Percentiles rank a stretch among this genome's conserved stretches.
These are phyloP conservation scores for Lymantria monacha DNA, from an alignment of 2,888 invertebrate species.

Conservation along the genomic window DNA sequence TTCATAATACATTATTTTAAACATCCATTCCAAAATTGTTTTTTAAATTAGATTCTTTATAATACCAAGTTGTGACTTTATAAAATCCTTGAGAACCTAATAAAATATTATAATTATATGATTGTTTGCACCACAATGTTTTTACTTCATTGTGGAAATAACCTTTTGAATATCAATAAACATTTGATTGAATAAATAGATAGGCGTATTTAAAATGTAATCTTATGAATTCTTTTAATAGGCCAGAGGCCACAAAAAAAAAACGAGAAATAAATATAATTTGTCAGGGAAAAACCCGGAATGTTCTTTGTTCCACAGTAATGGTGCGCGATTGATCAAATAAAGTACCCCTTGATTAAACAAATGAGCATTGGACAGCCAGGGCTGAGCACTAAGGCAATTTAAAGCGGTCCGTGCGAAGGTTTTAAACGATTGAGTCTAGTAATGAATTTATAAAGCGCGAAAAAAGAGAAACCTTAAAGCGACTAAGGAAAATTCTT, in stretches of 20 bases:
- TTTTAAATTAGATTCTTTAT: no score
- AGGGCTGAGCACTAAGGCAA: neutral
- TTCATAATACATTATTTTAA: neutral
- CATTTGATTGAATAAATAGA: neutral
- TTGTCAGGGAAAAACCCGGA: constrained; percentile 4
- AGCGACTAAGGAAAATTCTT: neutral
- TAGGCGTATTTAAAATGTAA: neutral
- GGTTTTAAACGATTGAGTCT: neutral
- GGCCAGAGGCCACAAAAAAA: neutral
- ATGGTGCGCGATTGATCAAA: constrained; percentile 29
- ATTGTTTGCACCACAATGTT: neutral
- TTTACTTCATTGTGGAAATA: neutral
- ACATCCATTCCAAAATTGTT: neutral
- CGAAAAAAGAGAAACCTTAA: neutral
- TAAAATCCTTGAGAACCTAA: neutral
- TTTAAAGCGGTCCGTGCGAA: neutral
- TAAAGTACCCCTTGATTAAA: constrained; percentile 30
- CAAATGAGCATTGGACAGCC: constrained; percentile 23
- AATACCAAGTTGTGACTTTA: neutral
- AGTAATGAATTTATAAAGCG: neutral
- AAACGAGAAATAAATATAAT: constrained; percentile 1
- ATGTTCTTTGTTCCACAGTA: constrained; percentile 3
- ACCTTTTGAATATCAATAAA: neutral
- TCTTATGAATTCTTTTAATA: neutral
- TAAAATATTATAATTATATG: neutral